phyloP scores from a whole-genome alignment of 2,113 vertebrate genomes.

The Geococcyx californianus region DNA sequence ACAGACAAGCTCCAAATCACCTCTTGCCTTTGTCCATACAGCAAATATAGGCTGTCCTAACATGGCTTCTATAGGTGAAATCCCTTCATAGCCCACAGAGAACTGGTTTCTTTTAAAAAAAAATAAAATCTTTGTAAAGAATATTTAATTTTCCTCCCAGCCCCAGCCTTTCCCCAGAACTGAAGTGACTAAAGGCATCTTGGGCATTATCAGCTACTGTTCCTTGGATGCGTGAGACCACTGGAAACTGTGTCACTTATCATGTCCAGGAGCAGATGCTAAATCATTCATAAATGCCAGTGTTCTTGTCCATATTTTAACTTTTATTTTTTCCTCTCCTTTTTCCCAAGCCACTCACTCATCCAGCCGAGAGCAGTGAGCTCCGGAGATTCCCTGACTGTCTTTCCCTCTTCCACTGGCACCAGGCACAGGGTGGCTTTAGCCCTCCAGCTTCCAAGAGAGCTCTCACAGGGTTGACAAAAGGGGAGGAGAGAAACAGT shows the following conservation, averaged over 20 bases:
- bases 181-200: conserved; percentile 49
- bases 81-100: neutral
- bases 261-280: neutral
- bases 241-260: conserved; percentile 51
- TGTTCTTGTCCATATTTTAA: neutral
- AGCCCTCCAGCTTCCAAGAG: accelerated
- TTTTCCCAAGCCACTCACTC: neutral
- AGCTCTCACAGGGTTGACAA: accelerated
- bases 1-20: neutral
- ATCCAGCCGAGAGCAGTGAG: neutral
- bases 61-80: accelerated
- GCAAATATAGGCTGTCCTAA: neutral
- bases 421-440: neutral
- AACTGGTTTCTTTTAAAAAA: neutral
- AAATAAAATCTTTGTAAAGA: neutral
- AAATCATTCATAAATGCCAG: conserved; percentile 43
- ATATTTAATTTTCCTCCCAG: neutral
- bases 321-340: neutral
- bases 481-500: neutral
- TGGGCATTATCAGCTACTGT: conserved; percentile 9
- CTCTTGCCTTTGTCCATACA: neutral
- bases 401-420: neutral
- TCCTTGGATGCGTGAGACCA: neutral
- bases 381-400: neutral
- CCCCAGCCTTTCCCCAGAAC: neutral